Evolutionary conservation across 1,140 invertebrate species (phyloP).

Genomic region (Thaumetopoea pityocampa): DNA sequence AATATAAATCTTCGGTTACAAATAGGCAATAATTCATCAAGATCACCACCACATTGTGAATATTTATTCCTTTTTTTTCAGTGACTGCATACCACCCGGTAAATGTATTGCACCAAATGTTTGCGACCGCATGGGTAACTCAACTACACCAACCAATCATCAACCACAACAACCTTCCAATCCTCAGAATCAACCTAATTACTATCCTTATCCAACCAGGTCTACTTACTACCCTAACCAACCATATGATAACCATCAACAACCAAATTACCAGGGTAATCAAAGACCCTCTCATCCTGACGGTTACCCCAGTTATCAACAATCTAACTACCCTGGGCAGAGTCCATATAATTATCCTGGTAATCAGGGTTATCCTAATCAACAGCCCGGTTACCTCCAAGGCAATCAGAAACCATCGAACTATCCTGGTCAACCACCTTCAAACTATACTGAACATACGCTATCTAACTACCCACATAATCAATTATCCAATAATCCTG

Average conservation of each 20-base stretch:
- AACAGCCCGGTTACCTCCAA: too few relatives aligned
- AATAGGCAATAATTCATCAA: background rate
- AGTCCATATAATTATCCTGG: too few relatives aligned
- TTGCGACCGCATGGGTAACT: conserved; percentile 54
- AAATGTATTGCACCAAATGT: conserved; percentile 75
- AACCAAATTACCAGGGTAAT: conserved; percentile 9
- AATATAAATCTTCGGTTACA: too few relatives aligned
- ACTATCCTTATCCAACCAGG: background rate
- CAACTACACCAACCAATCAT: conserved; percentile 2
- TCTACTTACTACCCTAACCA: background rate
- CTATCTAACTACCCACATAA: background rate
- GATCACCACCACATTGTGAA: background rate
- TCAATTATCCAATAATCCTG: too few relatives aligned
- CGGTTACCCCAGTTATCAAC: conserved; percentile 2
- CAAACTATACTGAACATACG: conserved; percentile 8
- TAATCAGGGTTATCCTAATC: conserved; percentile 1
- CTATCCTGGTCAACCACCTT: conserved; percentile 13
- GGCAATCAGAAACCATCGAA: background rate
- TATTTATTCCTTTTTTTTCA: conserved; percentile 26
- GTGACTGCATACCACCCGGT: conserved; percentile 69
- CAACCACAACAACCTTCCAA: conserved; percentile 18
- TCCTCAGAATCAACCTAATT: background rate
- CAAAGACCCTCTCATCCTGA: conserved; percentile 3
- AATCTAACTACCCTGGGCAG: background rate
- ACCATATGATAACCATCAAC: conserved; percentile 11